Evolutionary conservation across 2,888 invertebrate species (phyloP).

Genomic region (Temnothorax rugatulus): DNA sequence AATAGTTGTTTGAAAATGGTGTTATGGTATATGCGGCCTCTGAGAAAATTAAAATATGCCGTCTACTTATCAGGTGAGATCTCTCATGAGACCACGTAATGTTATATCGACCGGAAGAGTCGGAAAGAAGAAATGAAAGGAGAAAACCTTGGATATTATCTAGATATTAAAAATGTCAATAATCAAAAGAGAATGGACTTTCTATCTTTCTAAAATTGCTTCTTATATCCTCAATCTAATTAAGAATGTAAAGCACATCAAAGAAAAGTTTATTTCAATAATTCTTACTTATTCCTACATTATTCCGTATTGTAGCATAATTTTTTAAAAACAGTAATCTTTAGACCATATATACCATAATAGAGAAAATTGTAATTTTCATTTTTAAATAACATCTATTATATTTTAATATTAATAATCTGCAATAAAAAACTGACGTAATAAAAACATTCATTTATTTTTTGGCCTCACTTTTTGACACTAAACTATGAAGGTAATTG

Average conservation of each 20-base stretch:
- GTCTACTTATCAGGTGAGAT: conserved; percentile 58
- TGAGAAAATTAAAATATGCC: conserved; percentile 62
- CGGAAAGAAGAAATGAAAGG: not conserved
- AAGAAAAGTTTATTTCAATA: conserved; percentile 26
- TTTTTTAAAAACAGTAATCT: conserved; percentile 36
- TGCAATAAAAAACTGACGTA: conserved; percentile 83
- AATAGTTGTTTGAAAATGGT: conserved; percentile 80
- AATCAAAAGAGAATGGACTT: not conserved
- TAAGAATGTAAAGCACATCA: conserved; percentile 19
- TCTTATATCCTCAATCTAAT: not conserved
- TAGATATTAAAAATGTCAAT: conserved; percentile 15
- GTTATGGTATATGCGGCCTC: conserved; percentile 75
- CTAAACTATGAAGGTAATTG: conserved; percentile 75
- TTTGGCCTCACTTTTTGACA: conserved; percentile 82
- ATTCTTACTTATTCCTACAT: conserved; percentile 25
- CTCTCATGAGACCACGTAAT: conserved; percentile 61
- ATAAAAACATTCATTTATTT: conserved; percentile 81
- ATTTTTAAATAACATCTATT: conserved; percentile 78
- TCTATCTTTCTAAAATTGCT: conserved; percentile 4
- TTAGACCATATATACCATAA: conserved; percentile 78
- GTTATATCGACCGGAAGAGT: not conserved
- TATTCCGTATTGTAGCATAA: conserved; percentile 18
- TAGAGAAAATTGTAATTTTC: conserved; percentile 77
- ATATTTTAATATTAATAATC: conserved; percentile 81
- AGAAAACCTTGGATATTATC: not conserved